Base-by-base conservation (phyloP, 2,113 vertebrate species). In the Ifrita kowaldi region DNA sequence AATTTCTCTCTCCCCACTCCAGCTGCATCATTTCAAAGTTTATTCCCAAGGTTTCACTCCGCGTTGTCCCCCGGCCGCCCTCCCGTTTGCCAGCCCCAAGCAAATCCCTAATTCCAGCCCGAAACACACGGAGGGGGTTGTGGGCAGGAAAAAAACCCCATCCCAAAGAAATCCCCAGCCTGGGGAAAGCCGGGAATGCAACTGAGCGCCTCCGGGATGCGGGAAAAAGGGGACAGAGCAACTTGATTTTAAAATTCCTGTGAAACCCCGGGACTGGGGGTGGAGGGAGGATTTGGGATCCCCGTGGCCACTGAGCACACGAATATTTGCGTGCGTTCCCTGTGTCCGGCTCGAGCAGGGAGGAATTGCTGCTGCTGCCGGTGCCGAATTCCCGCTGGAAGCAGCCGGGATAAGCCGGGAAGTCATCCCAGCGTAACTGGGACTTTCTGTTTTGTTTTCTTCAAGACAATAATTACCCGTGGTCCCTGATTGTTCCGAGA, bases 391-490 rank as follows among this genome's bases (percentile, higher is more conserved):
- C 4, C 84, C 44, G 70, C 65, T 47, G 26, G 20, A 17, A 27
- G 21, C 87, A 37, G 77, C 8, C 30, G 22, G 44, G 27, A 37
- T 20, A 32, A 39, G 52, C 78, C 84, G 87, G 37, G 71, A 60
- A 94, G 69, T 74, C 65, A 8, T 42, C 90, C 83, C 35, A 4
- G 49, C 84, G 27, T 62, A 53, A 92, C 21, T 19, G 87, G 90
- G 85, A 93, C 92, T 93, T 96, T 89, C 77, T 9, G 59, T 49
- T 86, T 95, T 67, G 56, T 77, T 90, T 84, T 60, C 60, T 71
- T 62, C 90, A 41, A 9, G 83, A 89, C 84, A 95, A 96, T 90
- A 71, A 84, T 93, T 74, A 95, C 49, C 55, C 56, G 86, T 57
- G 27, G 69, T 35, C 62, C 50, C 83, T 24, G 77, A 16, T 73